Base-by-base conservation (phyloP, 2,797 vertebrate species). In the Avahi laniger region DNA sequence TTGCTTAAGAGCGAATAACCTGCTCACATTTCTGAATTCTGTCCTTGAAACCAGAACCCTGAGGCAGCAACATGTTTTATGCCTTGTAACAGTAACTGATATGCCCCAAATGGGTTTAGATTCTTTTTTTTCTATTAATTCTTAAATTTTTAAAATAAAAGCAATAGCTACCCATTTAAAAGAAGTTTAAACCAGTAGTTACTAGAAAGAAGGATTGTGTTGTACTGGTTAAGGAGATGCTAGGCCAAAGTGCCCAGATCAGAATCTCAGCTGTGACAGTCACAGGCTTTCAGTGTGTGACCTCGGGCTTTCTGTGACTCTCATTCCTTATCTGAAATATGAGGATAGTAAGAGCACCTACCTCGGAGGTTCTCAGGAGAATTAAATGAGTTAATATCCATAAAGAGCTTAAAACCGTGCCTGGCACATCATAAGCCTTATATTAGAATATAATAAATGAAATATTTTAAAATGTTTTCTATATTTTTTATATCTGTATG, bases 81-180 rank as follows among this genome's bases (percentile, higher is more conserved):
- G n/a, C 54, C 78, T 92, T 83, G 84, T 41, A 76, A 54, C 20
- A 95, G 54, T 30, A 50, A 67, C 11, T 63, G 14, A 52, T 12
- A 70, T n/a, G 46, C 8, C 24, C 46, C 75, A 38, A n/a, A 38
- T 35, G 26, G 38, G 17, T 43, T 50, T 59, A 88, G 33, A 43
- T 7, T 48, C 20, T 73, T 76, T 73, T 78, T 79, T 41, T 4
- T 26, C 15, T 65, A 22, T 69, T 91, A 63, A 61, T 80, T 61
- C 18, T 90, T 86, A 79, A 59, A 70, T 26, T 87, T 86, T 63
- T 43, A 70, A 80, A 52, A 59, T 63, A 70, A 88, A 95, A 91
- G 5, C 14, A 84, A 17, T 75, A 83, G 54, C 22, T 90, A 2
- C 15, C 69, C 63, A 7, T 73, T 75, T 57, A 5, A 14, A 93